phyloP scores from a whole-genome alignment of 2,797 vertebrate species.

The Potorous gilbertii region DNA sequence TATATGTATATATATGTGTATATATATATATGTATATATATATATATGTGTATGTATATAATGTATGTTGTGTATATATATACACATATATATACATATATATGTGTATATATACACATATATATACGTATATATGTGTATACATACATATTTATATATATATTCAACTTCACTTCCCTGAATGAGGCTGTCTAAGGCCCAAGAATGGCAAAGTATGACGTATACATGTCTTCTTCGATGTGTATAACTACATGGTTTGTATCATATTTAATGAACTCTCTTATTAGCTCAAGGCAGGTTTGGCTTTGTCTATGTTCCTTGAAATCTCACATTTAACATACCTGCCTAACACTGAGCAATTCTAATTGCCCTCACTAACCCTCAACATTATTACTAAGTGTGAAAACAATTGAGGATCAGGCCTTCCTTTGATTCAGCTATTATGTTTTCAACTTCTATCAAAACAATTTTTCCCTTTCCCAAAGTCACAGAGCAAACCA shows the following conservation, averaged over 20 bases:
- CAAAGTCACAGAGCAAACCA: neutral
- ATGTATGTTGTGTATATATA: too few species aligned
- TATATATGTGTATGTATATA: too few species aligned
- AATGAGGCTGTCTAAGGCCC: neutral
- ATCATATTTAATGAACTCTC: neutral
- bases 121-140: too few species aligned
- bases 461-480: neutral
- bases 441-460: neutral
- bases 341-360: neutral
- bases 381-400: neutral
- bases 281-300: neutral
- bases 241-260: neutral
- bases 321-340: neutral
- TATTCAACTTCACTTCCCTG: neutral
- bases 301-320: neutral
- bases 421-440: neutral
- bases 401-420: neutral
- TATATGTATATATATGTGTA: too few species aligned
- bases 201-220: neutral
- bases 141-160: neutral
- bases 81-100: too few species aligned
- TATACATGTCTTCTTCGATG: neutral
- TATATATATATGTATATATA: too few species aligned
- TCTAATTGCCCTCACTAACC: neutral
- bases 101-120: too few species aligned